These are phyloP conservation scores for Orchestia grillus DNA, from an alignment of 1,140 invertebrate genomes.

Conservation along the genomic window DNA sequence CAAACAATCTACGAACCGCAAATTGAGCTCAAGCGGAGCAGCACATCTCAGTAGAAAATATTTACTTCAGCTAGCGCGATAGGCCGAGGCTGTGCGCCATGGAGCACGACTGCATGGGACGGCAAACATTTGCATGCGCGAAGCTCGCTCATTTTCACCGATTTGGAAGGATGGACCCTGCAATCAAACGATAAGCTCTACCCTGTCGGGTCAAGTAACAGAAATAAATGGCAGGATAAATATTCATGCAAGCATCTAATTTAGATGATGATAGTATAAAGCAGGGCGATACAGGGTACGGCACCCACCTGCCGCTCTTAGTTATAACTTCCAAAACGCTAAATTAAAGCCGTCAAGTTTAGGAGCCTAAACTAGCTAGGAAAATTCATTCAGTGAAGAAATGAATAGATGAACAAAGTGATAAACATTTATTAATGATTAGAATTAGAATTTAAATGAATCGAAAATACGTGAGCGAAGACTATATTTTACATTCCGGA, in stretches of 20 bases:
- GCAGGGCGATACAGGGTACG: background rate
- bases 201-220: background rate
- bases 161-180: background rate
- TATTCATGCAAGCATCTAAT: background rate
- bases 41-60: background rate
- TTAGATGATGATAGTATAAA: background rate
- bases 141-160: background rate
- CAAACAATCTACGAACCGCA: too few relatives aligned
- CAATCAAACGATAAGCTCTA: background rate
- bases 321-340: background rate
- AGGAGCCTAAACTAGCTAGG: background rate
- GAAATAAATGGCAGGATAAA: background rate
- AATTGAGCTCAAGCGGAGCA: too few relatives aligned
- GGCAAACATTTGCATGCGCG: background rate
- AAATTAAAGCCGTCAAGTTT: background rate
- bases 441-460: background rate
- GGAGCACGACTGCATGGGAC: too few relatives aligned
- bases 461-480: background rate
- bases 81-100: background rate
- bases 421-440: background rate
- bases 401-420: background rate
- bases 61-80: background rate
- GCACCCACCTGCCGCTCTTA: background rate
- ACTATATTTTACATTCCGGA: too few relatives aligned
- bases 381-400: background rate